Percentiles rank a stretch among this genome's conserved stretches.
Conservation (phyloP, 2,797 vertebrate species). For the Cynodonichthys magdalenae region DNA sequence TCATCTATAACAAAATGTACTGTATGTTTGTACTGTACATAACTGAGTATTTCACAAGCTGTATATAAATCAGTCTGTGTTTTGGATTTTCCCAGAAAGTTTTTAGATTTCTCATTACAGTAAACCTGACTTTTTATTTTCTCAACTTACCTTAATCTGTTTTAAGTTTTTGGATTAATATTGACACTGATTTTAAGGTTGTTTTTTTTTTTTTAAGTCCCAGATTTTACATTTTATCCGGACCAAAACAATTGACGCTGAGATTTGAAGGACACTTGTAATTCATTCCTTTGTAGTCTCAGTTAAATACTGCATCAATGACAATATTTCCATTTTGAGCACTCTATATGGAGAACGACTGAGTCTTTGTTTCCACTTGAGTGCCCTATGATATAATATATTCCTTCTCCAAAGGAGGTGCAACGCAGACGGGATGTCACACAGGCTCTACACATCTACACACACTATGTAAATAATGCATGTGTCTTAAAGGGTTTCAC, state of each 20-base stretch:
- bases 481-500: constrained; percentile 81
- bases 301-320: constrained; percentile 33
- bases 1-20: neutral
- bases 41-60: neutral
- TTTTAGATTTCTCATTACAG: neutral
- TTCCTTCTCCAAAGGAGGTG: constrained; percentile 67
- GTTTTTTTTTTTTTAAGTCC: neutral
- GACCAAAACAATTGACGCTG: neutral
- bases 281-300: neutral
- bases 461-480: constrained; percentile 81
- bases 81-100: no score
- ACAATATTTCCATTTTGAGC: constrained; percentile 45
- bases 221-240: neutral
- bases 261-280: constrained; percentile 1
- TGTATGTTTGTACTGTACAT: neutral
- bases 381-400: constrained; percentile 66
- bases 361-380: constrained; percentile 68
- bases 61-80: no score
- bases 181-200: neutral
- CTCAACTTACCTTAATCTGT: neutral
- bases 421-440: constrained; percentile 66
- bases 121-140: neutral
- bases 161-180: neutral
- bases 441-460: constrained; percentile 28
- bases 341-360: constrained; percentile 51